Conservation (phyloP, 2,797 vertebrate genomes). For the Myotis planiceps region DNA sequence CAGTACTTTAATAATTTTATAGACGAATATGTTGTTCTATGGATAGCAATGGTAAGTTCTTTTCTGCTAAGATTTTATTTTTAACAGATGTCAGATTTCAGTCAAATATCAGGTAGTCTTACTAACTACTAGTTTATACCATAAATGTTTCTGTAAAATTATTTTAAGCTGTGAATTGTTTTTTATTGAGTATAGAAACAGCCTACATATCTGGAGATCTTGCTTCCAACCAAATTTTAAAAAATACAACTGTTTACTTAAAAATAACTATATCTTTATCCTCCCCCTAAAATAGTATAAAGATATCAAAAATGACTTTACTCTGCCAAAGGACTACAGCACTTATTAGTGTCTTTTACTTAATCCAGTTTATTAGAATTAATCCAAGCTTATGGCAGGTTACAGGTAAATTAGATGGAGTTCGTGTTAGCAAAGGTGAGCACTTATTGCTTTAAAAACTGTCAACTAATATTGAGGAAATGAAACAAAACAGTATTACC, state of each 20-base stretch:
- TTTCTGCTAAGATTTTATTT: background rate
- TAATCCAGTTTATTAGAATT: constrained; percentile 1
- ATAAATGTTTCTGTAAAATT: constrained; percentile 46
- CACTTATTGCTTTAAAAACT: background rate
- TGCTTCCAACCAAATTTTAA: background rate
- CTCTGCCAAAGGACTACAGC: background rate
- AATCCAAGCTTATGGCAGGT: background rate
- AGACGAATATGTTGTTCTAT: constrained; percentile 95
- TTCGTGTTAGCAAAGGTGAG: background rate
- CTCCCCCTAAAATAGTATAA: background rate
- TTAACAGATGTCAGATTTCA: constrained; percentile 51
- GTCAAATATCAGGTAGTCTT: constrained; percentile 31
- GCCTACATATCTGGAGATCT: background rate
- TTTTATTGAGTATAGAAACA: background rate
- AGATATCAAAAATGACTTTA: constrained; percentile 30
- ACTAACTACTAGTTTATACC: background rate
- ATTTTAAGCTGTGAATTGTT: constrained; percentile 18
- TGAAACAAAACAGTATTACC: background rate
- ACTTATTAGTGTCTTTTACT: constrained; percentile 16
- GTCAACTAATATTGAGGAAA: background rate
- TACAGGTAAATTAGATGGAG: background rate
- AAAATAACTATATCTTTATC: background rate
- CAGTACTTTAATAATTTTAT: constrained; percentile 98
- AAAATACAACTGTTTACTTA: background rate
- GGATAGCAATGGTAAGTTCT: constrained; percentile 94